Conservation (phyloP, 2,888 invertebrate species). For the Caenorhabditis japonica region DNA sequence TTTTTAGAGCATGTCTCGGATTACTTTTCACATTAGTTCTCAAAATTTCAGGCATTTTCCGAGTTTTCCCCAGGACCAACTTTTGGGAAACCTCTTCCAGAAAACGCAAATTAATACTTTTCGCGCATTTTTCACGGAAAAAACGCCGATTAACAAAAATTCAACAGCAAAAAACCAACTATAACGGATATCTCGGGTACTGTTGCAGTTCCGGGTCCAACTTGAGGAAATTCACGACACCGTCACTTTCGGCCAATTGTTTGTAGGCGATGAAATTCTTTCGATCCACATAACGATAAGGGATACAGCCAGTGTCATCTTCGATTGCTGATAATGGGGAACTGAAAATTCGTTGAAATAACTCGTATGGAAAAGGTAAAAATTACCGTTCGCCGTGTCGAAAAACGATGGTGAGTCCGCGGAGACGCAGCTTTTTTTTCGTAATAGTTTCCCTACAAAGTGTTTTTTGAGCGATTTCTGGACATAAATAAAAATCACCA, state of each 20-base stretch:
- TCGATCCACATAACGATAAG: constrained; percentile 58
- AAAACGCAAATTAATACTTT: too few relatives aligned
- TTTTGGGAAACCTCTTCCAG: too few relatives aligned
- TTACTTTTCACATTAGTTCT: too few relatives aligned
- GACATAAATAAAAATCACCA: too few relatives aligned
- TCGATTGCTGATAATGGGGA: constrained; percentile 49
- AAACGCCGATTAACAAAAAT: too few relatives aligned
- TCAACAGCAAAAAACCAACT: constrained; percentile 55
- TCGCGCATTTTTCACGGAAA: too few relatives aligned
- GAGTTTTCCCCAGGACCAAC: too few relatives aligned
- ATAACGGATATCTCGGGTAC: constrained; percentile 50
- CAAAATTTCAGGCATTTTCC: too few relatives aligned
- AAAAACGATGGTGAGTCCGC: constrained; percentile 63
- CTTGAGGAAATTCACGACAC: constrained; percentile 56
- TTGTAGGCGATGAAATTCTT: constrained; percentile 55
- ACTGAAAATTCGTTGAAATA: constrained; percentile 29
- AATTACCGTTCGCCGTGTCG: constrained; percentile 69
- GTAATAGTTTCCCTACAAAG: constrained; percentile 48
- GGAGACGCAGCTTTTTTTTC: constrained; percentile 45
- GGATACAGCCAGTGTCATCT: constrained; percentile 57
- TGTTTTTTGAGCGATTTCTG: too few relatives aligned
- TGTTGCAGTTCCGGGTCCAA: constrained; percentile 48
- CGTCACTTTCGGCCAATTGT: constrained; percentile 53
- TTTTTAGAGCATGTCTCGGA: too few relatives aligned
- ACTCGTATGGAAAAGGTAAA: background rate